A percentile compares a stretch with the other conserved stretches of the same genome.
Evolutionary conservation across 2,888 invertebrate species (phyloP).

Genomic region (Synergus laeviventris): DNA sequence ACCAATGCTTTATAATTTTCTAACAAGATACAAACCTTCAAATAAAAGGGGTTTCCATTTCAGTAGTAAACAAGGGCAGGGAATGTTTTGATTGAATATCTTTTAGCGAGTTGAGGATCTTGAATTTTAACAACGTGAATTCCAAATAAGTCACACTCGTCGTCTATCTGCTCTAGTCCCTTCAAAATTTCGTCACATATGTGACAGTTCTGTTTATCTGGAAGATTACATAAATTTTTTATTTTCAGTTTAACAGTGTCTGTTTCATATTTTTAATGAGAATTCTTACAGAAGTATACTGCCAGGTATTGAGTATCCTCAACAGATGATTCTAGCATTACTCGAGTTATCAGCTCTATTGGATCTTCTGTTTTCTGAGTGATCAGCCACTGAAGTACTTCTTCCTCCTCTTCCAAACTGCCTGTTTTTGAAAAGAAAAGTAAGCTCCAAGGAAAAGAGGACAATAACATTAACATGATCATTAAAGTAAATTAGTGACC

Average conservation of each 20-base stretch:
- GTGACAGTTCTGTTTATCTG: slow-evolving; percentile 93
- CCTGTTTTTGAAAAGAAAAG: slow-evolving; percentile 74
- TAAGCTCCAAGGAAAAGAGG: not conserved
- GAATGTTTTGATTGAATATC: slow-evolving; percentile 95
- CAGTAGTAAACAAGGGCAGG: slow-evolving; percentile 94
- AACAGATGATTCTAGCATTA: slow-evolving; percentile 92
- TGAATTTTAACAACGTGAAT: slow-evolving; percentile 96
- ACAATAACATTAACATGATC: too few relatives aligned
- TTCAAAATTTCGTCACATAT: slow-evolving; percentile 94
- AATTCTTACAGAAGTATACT: slow-evolving; percentile 91
- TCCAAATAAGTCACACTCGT: slow-evolving; percentile 94
- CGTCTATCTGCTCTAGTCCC: slow-evolving; percentile 91
- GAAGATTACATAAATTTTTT: not conserved
- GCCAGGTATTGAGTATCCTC: slow-evolving; percentile 95
- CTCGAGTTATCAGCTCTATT: slow-evolving; percentile 92
- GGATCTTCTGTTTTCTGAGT: slow-evolving; percentile 96
- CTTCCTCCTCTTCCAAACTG: slow-evolving; percentile 91
- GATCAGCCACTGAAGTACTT: slow-evolving; percentile 94
- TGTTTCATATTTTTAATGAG: not conserved
- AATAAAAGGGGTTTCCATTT: slow-evolving; percentile 82
- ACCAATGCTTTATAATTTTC: too few relatives aligned
- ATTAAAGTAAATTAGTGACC: too few relatives aligned
- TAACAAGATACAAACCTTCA: slow-evolving; percentile 75
- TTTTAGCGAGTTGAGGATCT: slow-evolving; percentile 92
- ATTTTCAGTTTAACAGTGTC: not conserved